Evolutionary conservation across 2,888 invertebrate genomes (phyloP), one percentile per base, ranked within the genome.

Genomic region (Drosophila maculinotata): DNA sequence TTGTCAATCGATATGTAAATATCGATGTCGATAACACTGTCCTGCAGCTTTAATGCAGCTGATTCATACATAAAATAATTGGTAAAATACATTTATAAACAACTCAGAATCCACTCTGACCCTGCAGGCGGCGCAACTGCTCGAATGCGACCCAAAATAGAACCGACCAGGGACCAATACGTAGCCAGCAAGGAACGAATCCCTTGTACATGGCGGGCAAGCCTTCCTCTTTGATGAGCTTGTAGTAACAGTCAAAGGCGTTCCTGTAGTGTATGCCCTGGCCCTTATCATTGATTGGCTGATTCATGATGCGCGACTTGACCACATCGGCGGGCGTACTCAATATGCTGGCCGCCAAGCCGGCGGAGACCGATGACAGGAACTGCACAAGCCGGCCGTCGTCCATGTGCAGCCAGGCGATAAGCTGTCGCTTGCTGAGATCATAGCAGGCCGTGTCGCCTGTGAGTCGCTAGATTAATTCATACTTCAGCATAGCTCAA

Each of bases 361-460:
- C 68, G 10, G 69, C 45, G 0, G 54, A 31, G 0, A 66, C 4
- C 0, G 66, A 59, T 3, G 69, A 33, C 33, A 67, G 12, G 8
- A 67, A 45, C 31, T 69, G 69, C 2, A 69, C 14, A 1, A 51
- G 0, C 1, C 35, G 33, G 6, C 57, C 67, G 20, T 69, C 69
- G 0, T 56, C 20, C 0, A 51, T 4, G 0, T 30, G 9, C 3
- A 56, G 15, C n/a, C 6, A 1, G 0, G 9, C 4, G 0, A 69
- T 56, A 8, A 57, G 15, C 0, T 33, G 15, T 1, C 60, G 59
- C 35, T 69, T 69, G 51, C 67, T 67, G 0, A 67, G 41, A 44
- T 69, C 57, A 6, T 67, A 69, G 23, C 56, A 42, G 9, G 60
- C 60, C 1, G 56, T 66, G 39, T 69, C 69, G 10, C 68, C 68